phyloP scores from a whole-genome alignment of 2,888 invertebrate species.

The Eupeodes latifasciatus region DNA sequence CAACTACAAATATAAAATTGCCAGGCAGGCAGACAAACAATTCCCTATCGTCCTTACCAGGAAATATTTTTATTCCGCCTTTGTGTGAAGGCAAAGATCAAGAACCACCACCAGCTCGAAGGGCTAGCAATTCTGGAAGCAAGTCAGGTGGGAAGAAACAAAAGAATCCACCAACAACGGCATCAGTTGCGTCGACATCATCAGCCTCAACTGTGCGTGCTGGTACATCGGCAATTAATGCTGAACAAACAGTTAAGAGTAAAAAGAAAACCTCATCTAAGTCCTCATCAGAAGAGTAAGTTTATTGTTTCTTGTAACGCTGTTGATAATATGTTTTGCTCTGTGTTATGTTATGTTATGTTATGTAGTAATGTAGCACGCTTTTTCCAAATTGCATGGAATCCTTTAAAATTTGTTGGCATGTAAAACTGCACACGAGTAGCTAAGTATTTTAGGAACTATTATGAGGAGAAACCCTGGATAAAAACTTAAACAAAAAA shows the following conservation, averaged over 20 bases:
- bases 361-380: conserved; percentile 9
- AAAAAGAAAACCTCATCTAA: conserved; percentile 70
- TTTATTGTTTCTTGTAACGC: conserved; percentile 30
- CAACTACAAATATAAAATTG: conserved; percentile 83
- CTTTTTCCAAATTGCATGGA: conserved; percentile 8
- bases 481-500: no score
- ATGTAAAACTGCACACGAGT: not conserved
- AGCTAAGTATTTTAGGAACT: no score
- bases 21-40: conserved; percentile 93
- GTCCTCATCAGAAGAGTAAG: conserved; percentile 74
- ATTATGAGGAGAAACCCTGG: no score
- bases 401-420: not conserved
- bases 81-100: conserved; percentile 72
- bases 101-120: conserved; percentile 44
- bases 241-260: conserved; percentile 50
- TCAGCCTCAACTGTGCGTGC: conserved; percentile 52
- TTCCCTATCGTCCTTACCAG: conserved; percentile 92
- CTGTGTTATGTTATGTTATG: not conserved
- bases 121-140: conserved; percentile 56
- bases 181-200: conserved; percentile 52
- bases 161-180: conserved; percentile 60
- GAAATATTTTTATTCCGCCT: conserved; percentile 90
- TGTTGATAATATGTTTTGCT: conserved; percentile 15
- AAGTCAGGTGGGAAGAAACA: conserved; percentile 60
- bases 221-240: conserved; percentile 49